Percentiles rank a stretch among this genome's conserved stretches.
These are phyloP conservation scores for Cephalopachus bancanus DNA, from an alignment of 2,797 vertebrate genomes.

Conservation along the genomic window DNA sequence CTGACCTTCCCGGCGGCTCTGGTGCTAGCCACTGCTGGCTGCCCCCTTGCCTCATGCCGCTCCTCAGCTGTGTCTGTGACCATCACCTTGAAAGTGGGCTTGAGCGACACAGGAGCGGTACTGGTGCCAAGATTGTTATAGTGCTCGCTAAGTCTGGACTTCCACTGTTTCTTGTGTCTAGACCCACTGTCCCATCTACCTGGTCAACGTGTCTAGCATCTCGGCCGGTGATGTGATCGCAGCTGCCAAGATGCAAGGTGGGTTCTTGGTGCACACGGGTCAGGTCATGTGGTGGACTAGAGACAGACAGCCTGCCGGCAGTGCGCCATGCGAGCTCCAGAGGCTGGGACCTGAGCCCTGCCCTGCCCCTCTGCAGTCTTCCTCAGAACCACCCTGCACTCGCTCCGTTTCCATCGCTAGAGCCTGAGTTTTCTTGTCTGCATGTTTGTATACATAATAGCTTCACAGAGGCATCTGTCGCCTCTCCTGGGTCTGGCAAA, in stretches of 20 bases:
- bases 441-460: neutral
- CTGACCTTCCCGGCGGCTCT: neutral
- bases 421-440: neutral
- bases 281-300: rapidly evolving
- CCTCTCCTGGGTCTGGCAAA: neutral
- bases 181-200: constrained; percentile 97
- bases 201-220: constrained; percentile 98
- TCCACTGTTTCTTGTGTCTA: constrained; percentile 81
- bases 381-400: neutral
- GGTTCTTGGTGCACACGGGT: constrained; percentile 43
- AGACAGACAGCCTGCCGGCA: rapidly evolving
- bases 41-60: neutral
- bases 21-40: neutral
- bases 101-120: rapidly evolving
- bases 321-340: neutral
- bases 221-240: constrained; percentile 96
- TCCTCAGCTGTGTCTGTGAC: neutral
- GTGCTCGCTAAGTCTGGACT: neutral
- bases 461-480: constrained; percentile 20
- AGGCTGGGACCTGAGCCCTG: neutral
- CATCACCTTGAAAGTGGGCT: neutral
- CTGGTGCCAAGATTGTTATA: neutral
- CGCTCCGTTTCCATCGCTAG: neutral
- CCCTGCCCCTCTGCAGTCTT: neutral
- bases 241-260: constrained; percentile 98